Evolutionary conservation across 2,797 vertebrate species (phyloP), one percentile per base, ranked within the genome.

Genomic region (Enteromius fasciolatus): DNA sequence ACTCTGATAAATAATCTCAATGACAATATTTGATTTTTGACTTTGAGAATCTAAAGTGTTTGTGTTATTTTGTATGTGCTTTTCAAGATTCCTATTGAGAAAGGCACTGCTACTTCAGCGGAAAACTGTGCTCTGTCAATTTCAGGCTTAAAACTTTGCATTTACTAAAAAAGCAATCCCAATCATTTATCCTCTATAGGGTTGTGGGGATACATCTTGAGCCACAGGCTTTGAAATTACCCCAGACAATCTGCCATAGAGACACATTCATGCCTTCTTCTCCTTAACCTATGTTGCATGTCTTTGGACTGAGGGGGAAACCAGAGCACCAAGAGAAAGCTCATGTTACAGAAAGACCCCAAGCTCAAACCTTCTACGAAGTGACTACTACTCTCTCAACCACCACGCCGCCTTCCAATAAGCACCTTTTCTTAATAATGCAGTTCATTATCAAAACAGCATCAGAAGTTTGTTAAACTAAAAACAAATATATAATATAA

Each of bases 21-120:
- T 44, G 10, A 8, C 28, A 20, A 57, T 57, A 57, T 48, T 36
- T 39, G 4, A 57, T 25, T 59, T 44, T 12, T 46, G 46, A 39
- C 48, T 64, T 76, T 70, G 15, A 3, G n/a, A 82, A 73, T 39
- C 20, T 17, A 36, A 77, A 1, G 5, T 17, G 31, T 61, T 72
- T 77, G 69, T 46, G 18, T 33, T 44, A 50, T 23, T 64, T 39
- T 78, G 4, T 10, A 78, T 52, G 57, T 85, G n/a, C 63, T 23
- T 82, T 69, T 66, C n/a, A 5, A 75, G 50, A 79, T 75, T 75
- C 61, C 69, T 17, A 82, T 69, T 61, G 75, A 39, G 52, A 73
- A 54, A 54, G 36, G 57, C 84, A 74, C 57, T 73, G 66, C 67
- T 61, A 61, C 28, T 33, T 70, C 69, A 74, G 39, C 33, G 28